Conservation (phyloP, 1,140 invertebrate species). For the Mamestra configurata region DNA sequence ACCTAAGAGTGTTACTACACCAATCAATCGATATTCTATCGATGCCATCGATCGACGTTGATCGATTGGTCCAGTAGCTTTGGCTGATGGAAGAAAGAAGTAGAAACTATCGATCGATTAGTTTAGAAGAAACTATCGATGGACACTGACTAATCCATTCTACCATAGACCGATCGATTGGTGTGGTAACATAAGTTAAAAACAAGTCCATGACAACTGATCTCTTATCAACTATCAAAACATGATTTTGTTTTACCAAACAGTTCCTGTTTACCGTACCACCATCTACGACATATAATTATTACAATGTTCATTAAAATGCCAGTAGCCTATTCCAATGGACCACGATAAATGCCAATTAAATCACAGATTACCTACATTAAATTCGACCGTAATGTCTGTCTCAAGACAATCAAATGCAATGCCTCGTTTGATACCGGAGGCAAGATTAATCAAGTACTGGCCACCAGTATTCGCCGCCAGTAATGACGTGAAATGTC, state of each 20-base stretch:
- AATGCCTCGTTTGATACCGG: conserved; percentile 37
- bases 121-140: no score
- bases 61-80: no score
- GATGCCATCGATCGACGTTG: no score
- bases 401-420: conserved; percentile 42
- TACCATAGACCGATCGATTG: no score
- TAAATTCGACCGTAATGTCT: conserved; percentile 34
- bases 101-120: no score
- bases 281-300: neutral
- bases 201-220: neutral
- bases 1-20: no score
- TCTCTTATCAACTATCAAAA: neutral
- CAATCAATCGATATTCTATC: no score
- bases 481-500: conserved; percentile 29
- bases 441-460: conserved; percentile 42
- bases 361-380: conserved; percentile 47
- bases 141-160: no score
- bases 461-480: neutral
- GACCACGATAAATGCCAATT: conserved; percentile 43
- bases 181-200: no score
- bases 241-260: neutral
- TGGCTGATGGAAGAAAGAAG: no score
- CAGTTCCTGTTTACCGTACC: neutral
- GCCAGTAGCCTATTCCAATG: conserved; percentile 14
- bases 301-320: conserved; percentile 41